phyloP scores from a whole-genome alignment of 2,888 invertebrate species.

The Myopa tessellatipennis region DNA sequence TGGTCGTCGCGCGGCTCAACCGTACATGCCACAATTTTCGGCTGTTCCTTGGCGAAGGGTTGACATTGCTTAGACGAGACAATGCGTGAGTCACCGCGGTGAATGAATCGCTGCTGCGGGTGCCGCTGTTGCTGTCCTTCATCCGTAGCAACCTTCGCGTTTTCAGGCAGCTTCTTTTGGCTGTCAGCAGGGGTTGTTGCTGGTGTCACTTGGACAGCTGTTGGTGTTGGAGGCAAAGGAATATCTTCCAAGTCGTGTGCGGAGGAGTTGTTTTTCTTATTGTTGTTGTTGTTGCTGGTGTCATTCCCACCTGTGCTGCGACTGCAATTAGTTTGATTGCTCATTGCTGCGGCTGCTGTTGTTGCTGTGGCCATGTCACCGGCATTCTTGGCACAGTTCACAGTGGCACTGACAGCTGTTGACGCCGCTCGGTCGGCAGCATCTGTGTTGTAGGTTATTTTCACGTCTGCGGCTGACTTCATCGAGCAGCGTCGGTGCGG shows the following conservation, averaged over 20 bases:
- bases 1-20: constrained; percentile 42
- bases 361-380: constrained; percentile 12
- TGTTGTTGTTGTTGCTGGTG: constrained; percentile 1
- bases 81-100: not conserved
- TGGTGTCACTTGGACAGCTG: not conserved
- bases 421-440: not conserved
- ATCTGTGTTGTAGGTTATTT: constrained; percentile 49
- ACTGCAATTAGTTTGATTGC: constrained; percentile 1
- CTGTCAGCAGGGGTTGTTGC: not conserved
- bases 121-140: constrained; percentile 20
- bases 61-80: not conserved
- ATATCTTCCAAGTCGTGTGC: constrained; percentile 54
- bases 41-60: not conserved
- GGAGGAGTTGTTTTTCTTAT: not conserved
- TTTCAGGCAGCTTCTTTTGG: not conserved
- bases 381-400: not conserved
- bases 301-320: not conserved
- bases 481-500: constrained; percentile 58
- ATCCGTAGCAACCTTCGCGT: not conserved
- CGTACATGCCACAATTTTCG: constrained; percentile 52
- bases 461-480: constrained; percentile 61
- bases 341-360: constrained; percentile 42
- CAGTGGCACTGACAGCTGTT: not conserved
- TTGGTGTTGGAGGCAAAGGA: constrained; percentile 55
- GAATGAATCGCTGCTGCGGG: not conserved